Conservation (phyloP, 2,888 invertebrate species). For the Oasisia sp. region DNA sequence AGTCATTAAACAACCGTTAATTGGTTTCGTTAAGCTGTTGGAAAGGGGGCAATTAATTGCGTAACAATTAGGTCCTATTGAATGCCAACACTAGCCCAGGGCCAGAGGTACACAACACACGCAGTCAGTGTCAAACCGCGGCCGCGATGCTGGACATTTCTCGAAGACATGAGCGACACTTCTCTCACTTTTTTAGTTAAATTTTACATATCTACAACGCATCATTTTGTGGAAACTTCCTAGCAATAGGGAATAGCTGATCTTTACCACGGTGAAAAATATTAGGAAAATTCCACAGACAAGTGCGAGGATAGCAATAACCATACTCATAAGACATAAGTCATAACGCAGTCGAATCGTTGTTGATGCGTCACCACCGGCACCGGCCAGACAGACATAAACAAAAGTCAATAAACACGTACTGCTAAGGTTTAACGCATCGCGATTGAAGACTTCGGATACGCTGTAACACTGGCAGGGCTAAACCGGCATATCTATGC, state of each 20-base stretch:
- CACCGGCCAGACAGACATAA: constrained; percentile 8
- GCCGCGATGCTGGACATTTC: background rate
- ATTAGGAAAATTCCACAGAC: background rate
- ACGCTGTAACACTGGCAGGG: background rate
- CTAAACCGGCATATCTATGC: background rate
- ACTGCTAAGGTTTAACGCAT: background rate
- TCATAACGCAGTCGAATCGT: background rate
- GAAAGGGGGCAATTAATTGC: background rate
- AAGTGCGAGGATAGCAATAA: background rate
- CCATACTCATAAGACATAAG: background rate
- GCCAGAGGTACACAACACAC: background rate
- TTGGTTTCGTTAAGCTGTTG: background rate
- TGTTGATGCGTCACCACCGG: constrained; percentile 8
- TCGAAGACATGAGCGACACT: background rate
- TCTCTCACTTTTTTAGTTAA: background rate
- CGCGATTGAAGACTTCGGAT: background rate
- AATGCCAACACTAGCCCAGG: no score
- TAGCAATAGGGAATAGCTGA: no score
- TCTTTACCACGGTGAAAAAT: background rate
- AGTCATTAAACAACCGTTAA: background rate
- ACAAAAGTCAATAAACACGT: constrained; percentile 17
- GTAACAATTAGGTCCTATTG: no score
- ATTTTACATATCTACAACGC: background rate
- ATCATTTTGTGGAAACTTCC: background rate
- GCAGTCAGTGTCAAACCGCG: background rate